Percentiles rank a stretch among this genome's conserved stretches.
Evolutionary conservation across 2,888 invertebrate genomes (phyloP).

Genomic region (Megamerina dolium): DNA sequence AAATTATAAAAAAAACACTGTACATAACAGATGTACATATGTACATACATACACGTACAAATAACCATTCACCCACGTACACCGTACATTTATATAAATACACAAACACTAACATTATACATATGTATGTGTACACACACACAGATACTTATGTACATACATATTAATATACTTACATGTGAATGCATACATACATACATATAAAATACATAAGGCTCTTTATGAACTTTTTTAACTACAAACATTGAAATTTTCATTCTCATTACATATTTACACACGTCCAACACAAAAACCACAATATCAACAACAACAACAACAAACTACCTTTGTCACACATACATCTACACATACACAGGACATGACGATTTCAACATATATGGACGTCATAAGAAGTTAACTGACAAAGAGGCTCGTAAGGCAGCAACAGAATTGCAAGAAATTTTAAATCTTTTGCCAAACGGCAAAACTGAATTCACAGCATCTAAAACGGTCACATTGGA

Average conservation of each 20-base stretch:
- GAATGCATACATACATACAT: not conserved
- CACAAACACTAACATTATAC: too few species aligned
- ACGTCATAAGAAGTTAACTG: constrained; percentile 40
- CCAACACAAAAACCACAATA: constrained; percentile 15
- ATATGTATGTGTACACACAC: too few species aligned
- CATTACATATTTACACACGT: not conserved
- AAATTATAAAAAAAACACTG: too few species aligned
- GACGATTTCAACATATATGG: constrained; percentile 42
- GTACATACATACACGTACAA: constrained; percentile 12
- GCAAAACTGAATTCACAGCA: constrained; percentile 42
- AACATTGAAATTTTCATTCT: not conserved
- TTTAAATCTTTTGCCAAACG: constrained; percentile 38
- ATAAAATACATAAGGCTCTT: too few species aligned
- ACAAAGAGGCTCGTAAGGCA: constrained; percentile 42
- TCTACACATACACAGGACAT: constrained; percentile 10
- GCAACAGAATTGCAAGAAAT: constrained; percentile 45
- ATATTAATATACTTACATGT: too few species aligned
- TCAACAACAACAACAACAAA: constrained; percentile 9
- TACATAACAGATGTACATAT: constrained; percentile 1
- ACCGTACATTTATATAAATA: too few species aligned
- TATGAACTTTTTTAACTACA: too few species aligned
- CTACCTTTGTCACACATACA: constrained; percentile 10
- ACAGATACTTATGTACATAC: too few species aligned
- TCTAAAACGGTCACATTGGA: constrained; percentile 38
- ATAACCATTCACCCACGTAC: not conserved